Evolutionary conservation across 92 coral and sea anemone genomes (phyloP).

Genomic region (Paramuricea clavata): DNA sequence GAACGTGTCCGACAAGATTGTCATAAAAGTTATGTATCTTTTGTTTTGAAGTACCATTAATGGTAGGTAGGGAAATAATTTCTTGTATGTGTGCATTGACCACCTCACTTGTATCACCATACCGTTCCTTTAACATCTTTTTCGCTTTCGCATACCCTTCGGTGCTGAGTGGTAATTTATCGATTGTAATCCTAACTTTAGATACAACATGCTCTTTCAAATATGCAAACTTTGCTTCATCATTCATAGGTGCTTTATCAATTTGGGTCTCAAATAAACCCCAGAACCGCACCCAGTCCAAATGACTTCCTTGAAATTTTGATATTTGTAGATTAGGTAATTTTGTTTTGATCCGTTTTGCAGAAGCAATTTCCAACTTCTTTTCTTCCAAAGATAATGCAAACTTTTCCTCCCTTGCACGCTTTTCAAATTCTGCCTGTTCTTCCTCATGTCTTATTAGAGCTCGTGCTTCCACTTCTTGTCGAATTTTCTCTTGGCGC

Average conservation of each 20-base stretch:
- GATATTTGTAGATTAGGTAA: background rate
- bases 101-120: no score
- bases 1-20: background rate
- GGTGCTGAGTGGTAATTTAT: slow-evolving; percentile 11
- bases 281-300: slow-evolving; percentile 9
- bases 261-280: background rate
- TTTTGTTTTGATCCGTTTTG: background rate
- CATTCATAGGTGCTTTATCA: background rate
- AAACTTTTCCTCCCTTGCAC: background rate
- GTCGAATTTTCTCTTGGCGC: no score
- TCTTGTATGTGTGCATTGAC: no score
- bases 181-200: background rate
- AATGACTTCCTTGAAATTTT: background rate
- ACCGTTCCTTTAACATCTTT: no score
- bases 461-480: no score
- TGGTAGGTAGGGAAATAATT: background rate
- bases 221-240: background rate
- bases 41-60: background rate
- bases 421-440: background rate
- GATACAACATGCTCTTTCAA: background rate
- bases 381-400: background rate
- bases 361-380: background rate
- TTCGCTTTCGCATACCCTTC: no score
- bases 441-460: no score
- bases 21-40: background rate